Base-by-base conservation (phyloP, 2,113 vertebrate species). In the Cervus canadensis region DNA sequence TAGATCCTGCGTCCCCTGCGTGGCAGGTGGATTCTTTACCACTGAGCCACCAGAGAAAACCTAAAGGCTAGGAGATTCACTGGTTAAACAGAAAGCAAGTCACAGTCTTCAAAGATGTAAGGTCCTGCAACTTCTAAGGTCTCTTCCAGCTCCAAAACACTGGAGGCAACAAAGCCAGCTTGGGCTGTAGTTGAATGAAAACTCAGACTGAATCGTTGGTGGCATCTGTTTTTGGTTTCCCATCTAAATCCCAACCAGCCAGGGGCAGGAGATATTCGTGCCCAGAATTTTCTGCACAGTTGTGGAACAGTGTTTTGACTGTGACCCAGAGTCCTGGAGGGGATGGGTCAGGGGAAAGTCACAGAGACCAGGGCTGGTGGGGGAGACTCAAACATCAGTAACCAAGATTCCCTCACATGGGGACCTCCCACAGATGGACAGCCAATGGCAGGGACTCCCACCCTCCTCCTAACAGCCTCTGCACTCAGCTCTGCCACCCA, bases 401-500 rank as follows among this genome's bases (percentile, higher is more conserved):
- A 50, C 60, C 30, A 43, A 60, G 13, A 9, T 33, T 81, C 45
- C 26, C 76, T 64, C 64, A 5, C 0, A 0, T 12, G 13, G 28
- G 21, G 13, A 16, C 82, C 36, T 50, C 36, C 23, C 50, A 48
- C 17, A 25, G 21, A 79, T 13, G 62, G 62, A n/a, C 25, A 76
- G 57, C 6, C 33, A 14, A 59, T 45, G 12, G 13, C 1, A 4
- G 33, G 36, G 67, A 17, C 56, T 50, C 23, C 76, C 23, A n/a
- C 14, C 15, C 56, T 82, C 28, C 43, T 91, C 23, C 17, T 1
- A 16, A 33, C 36, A 83, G 50, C 16, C 11, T 67, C 30, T 48
- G 1, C 15, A 1, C n/a, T 15, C 45, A 16, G 19, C 40, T 33
- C 40, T 43, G 30, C 5, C 4, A 12, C 48, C n/a, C 0, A 0